Conservation (phyloP, 2,888 invertebrate genomes). For the Tenthredo livida region DNA sequence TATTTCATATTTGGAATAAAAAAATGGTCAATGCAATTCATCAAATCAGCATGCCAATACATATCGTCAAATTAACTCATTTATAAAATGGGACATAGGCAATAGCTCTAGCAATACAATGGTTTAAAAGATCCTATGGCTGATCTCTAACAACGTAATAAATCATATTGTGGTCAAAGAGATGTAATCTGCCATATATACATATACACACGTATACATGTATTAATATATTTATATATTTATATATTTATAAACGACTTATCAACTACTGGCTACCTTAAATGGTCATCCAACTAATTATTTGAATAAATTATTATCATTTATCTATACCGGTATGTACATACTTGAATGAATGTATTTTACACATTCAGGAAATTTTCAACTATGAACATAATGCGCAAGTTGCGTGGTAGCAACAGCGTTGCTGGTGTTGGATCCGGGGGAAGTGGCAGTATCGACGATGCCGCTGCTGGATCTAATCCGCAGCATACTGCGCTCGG, state of each 20-base stretch:
- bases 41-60: background rate
- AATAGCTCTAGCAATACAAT: background rate
- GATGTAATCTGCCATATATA: background rate
- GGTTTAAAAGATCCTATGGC: background rate
- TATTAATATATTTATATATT: background rate
- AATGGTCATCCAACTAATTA: background rate
- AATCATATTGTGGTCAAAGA: background rate
- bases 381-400: slow-evolving; percentile 95
- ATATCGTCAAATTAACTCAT: background rate
- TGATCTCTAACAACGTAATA: background rate
- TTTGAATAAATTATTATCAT: background rate
- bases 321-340: background rate
- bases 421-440: slow-evolving; percentile 79
- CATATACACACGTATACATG: background rate
- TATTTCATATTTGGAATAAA: no score
- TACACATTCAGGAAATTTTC: slow-evolving; percentile 40
- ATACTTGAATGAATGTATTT: background rate
- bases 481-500: slow-evolving; percentile 93
- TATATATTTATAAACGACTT: background rate
- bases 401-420: slow-evolving; percentile 85
- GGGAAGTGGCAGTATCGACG: slow-evolving; percentile 80
- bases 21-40: background rate
- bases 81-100: background rate
- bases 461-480: slow-evolving; percentile 82
- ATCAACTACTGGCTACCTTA: background rate